phyloP scores from a whole-genome alignment of 1,140 invertebrate genomes.

The Meloidogyne floridensis region DNA sequence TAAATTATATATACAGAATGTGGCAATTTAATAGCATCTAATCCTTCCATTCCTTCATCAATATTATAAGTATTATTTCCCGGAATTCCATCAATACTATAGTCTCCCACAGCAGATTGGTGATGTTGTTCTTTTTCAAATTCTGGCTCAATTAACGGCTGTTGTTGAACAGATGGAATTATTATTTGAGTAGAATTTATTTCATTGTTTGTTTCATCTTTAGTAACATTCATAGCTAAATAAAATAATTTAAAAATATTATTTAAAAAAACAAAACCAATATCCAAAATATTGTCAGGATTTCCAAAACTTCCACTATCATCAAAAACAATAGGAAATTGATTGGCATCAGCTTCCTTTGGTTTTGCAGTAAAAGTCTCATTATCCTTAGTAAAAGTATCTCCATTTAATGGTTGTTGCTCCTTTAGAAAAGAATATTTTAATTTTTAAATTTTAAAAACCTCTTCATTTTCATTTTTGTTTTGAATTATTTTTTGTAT shows the following conservation, averaged over 20 bases:
- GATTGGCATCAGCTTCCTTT: neutral
- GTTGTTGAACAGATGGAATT: neutral
- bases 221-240: neutral
- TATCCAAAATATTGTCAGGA: constrained; percentile 2
- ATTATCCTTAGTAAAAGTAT: neutral
- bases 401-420: neutral
- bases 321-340: constrained; percentile 7
- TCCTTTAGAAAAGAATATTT: neutral
- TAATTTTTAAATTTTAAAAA: neutral
- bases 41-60: neutral
- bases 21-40: neutral
- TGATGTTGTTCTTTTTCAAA: neutral
- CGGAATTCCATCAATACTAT: neutral
- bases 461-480: neutral
- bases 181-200: constrained; percentile 9
- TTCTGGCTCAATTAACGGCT: constrained; percentile 1
- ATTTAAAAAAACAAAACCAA: neutral
- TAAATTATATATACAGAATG: neutral
- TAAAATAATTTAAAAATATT: neutral
- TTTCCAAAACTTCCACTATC: constrained; percentile 4
- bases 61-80: neutral
- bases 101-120: neutral
- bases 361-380: neutral
- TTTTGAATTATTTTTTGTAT: neutral
- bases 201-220: neutral